phyloP scores from a whole-genome alignment of 1,140 invertebrate species.

The Rhagoletis zephyria region DNA sequence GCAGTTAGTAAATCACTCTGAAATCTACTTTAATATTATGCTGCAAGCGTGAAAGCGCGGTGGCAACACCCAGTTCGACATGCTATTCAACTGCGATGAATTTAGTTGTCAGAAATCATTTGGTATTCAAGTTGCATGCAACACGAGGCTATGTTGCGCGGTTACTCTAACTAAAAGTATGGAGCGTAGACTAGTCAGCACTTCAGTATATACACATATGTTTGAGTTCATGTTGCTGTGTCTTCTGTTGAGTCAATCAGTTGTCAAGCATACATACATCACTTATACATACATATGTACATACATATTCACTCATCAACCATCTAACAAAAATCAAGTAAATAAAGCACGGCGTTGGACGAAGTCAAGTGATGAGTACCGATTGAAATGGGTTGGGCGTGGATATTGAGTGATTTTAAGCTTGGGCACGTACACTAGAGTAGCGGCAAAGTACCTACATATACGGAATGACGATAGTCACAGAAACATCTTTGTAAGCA shows the following conservation, averaged over 20 bases:
- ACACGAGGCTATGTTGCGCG: neutral
- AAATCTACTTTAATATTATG: neutral
- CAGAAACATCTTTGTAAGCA: neutral
- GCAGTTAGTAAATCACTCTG: constrained; percentile 26
- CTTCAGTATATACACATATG: neutral
- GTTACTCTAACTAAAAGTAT: neutral
- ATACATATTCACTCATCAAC: neutral
- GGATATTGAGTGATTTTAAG: constrained; percentile 46
- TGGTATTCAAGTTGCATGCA: constrained; percentile 40
- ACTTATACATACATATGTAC: neutral
- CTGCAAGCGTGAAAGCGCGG: neutral
- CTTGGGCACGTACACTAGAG: constrained; percentile 27
- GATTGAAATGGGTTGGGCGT: neutral
- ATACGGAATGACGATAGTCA: neutral
- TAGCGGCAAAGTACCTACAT: neutral
- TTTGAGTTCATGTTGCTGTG: neutral
- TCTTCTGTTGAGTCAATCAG: constrained; percentile 7
- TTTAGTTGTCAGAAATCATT: constrained; percentile 41
- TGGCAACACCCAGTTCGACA: constrained; percentile 12
- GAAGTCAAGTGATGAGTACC: neutral
- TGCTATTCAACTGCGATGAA: constrained; percentile 4
- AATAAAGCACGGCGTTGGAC: neutral
- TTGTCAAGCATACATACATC: neutral
- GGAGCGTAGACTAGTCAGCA: neutral
- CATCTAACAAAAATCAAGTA: neutral